These are phyloP conservation scores for Allobates femoralis DNA, from an alignment of 2,797 vertebrate species.

Conservation along the genomic window DNA sequence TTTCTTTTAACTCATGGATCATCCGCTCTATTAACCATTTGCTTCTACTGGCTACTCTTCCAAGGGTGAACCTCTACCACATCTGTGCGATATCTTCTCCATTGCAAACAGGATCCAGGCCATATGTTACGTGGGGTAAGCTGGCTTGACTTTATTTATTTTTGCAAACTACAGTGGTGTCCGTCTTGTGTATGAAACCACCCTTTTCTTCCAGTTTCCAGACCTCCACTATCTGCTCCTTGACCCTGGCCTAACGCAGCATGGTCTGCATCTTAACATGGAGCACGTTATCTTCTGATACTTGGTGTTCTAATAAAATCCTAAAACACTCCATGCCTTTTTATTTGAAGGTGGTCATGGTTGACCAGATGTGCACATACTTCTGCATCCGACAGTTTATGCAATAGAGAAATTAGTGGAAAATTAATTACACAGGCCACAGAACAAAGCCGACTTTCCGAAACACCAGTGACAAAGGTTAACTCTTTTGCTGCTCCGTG, in stretches of 20 bases:
- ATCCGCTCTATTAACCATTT: too few relatives aligned
- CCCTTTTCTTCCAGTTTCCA: not conserved
- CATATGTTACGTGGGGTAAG: too few relatives aligned
- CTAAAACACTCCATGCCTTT: not conserved
- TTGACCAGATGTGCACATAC: not conserved
- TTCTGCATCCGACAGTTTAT: not conserved
- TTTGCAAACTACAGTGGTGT: too few relatives aligned
- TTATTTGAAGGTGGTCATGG: not conserved
- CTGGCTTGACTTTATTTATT: too few relatives aligned
- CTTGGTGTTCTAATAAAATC: not conserved
- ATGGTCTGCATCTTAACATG: not conserved
- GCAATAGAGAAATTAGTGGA: not conserved
- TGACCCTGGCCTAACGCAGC: not conserved
- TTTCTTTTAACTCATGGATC: too few relatives aligned
- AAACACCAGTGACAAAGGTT: not conserved
- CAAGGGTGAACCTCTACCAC: too few relatives aligned
- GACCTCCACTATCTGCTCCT: not conserved
- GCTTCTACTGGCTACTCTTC: too few relatives aligned
- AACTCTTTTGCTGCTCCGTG: not conserved
- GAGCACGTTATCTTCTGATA: not conserved
- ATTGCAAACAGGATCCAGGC: too few relatives aligned
- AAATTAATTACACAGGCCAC: slow-evolving; percentile 13
- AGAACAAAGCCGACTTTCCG: not conserved
- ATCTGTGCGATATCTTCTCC: too few relatives aligned
- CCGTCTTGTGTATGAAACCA: too few relatives aligned